Percentiles rank a stretch among this genome's conserved stretches.
phyloP scores from a whole-genome alignment of 2,797 vertebrate species.

The Catostomus latipinnis region DNA sequence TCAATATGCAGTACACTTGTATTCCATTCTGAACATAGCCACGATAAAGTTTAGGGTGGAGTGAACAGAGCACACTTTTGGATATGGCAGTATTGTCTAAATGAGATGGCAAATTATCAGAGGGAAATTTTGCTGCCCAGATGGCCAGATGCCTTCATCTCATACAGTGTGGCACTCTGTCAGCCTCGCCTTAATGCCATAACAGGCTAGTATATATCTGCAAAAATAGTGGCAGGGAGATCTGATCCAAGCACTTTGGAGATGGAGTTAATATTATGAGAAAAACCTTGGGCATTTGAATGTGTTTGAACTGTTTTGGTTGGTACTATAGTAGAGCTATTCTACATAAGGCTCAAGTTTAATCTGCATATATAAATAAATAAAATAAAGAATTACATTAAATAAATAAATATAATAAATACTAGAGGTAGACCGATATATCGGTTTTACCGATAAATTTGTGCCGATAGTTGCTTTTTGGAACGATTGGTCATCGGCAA shows the following conservation, averaged over 20 bases:
- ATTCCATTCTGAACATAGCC: no score
- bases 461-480: no score
- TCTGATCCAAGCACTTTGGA: constrained; percentile 1
- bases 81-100: constrained; percentile 21
- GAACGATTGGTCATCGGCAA: no score
- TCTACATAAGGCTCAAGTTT: not conserved
- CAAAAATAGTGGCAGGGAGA: constrained; percentile 16
- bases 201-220: not conserved
- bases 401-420: no score
- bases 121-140: not conserved
- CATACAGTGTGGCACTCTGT: not conserved
- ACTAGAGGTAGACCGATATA: no score
- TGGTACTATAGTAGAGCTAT: not conserved
- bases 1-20: no score
- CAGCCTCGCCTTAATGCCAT: not conserved
- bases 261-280: not conserved
- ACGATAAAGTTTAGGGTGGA: not conserved
- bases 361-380: not conserved
- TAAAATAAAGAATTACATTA: no score
- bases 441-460: no score
- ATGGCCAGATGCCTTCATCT: not conserved
- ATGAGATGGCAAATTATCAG: constrained; percentile 7
- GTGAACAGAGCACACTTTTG: constrained; percentile 7
- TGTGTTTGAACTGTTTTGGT: not conserved
- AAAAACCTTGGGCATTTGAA: not conserved